Base-by-base conservation (phyloP, 35 echinoderm and acorn worm genomes). In the Eucidaris tribuloides region DNA sequence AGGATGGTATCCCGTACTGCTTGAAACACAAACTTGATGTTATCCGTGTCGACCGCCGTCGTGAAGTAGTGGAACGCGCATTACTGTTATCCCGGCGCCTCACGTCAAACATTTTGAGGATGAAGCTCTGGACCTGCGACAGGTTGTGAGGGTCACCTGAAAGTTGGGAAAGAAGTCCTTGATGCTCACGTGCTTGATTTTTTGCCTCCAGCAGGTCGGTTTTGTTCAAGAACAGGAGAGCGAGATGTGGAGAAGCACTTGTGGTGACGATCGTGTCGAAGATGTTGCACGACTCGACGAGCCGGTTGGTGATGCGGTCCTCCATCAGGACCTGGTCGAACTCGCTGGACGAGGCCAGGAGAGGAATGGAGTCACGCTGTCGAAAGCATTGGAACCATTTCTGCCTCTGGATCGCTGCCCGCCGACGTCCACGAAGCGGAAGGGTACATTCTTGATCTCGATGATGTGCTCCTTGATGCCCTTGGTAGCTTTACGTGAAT, bases 321-420 rank as follows among this genome's bases (percentile, higher is more conserved):
- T 98, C 95, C 95, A 98, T 98, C 7, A 98, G 83, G 25, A 98
- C 95, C 62, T 98, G 95, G 77, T 98, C 95, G 31, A 98, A 98
- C 45, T 98, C 95, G 62, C 95, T 98, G 17, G 95, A 98, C 2
- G 95, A 98, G 30, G 92, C 95, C 77, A 98, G 78, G 41, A 98
- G 93, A 7, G 93, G 71, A 79, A 98, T 98, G 42, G 95, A 98
- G 23, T 90, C 93, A 22, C 92, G 90, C n/a, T 86, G 77, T 42
- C 93, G 90, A 77, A 98, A 98, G 68, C 95, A 98, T 83, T 93
- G 90, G 65, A 98, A 98, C 95, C 95, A 98, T 71, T 98, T 98
- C 80, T 98, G 95, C 54, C 95, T 40, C 42, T 98, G 95, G 95
- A 98, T 28, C 95, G 84, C 86, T 98, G 95, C 28, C 95, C 95